These are phyloP conservation scores for Pyrrhosoma nymphula DNA, from an alignment of 2,888 invertebrate genomes.

Conservation along the genomic window DNA sequence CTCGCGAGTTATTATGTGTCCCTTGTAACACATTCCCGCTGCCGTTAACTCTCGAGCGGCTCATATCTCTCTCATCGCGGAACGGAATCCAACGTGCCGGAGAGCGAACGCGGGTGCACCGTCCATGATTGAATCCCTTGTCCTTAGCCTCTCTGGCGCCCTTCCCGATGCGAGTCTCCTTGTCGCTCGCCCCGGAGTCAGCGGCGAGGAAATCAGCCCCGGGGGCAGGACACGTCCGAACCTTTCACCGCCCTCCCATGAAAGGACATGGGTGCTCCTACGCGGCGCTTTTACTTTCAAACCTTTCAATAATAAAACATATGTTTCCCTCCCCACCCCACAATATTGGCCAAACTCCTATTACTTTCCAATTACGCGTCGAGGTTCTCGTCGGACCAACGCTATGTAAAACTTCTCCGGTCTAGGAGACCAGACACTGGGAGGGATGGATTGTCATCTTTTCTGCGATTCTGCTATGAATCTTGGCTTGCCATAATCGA, in stretches of 20 bases:
- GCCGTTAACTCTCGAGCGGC: background rate
- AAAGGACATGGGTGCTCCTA: conserved; percentile 45
- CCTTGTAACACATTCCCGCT: background rate
- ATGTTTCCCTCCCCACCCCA: conserved; percentile 43
- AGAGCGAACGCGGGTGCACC: background rate
- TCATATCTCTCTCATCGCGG: background rate
- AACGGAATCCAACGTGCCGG: background rate
- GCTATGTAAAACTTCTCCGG: background rate
- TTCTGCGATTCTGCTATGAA: too few relatives aligned
- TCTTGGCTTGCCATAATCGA: too few relatives aligned
- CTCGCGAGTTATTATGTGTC: background rate
- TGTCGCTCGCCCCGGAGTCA: background rate
- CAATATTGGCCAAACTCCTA: conserved; percentile 60
- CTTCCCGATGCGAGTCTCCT: background rate
- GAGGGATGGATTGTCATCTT: too few relatives aligned
- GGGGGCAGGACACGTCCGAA: conserved; percentile 14
- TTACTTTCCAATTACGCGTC: conserved; percentile 45
- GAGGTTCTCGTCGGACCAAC: background rate
- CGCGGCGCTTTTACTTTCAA: conserved; percentile 57
- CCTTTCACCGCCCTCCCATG: conserved; percentile 55
- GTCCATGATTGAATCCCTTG: background rate
- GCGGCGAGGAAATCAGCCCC: background rate
- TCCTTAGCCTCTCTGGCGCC: background rate
- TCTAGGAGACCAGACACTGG: too few relatives aligned
- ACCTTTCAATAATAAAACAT: conserved; percentile 23